phyloP scores from a whole-genome alignment of 2,888 invertebrate genomes.

The Morpho achilles region DNA sequence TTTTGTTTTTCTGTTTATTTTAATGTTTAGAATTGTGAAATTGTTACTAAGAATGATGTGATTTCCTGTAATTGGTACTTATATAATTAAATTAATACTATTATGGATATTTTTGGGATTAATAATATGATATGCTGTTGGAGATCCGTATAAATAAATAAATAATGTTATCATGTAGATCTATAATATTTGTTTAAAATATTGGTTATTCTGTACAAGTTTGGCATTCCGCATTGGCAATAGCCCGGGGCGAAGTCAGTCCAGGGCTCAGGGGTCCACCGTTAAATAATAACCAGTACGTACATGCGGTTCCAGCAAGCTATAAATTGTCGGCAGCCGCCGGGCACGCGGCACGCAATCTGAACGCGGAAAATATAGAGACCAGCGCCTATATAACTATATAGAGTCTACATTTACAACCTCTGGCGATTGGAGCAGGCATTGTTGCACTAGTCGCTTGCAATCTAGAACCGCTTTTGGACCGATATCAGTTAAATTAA shows the following conservation, averaged over 20 bases:
- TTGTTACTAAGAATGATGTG: too few species aligned
- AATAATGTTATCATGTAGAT: background rate
- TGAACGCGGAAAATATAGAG: conserved; percentile 71
- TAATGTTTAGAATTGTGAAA: too few species aligned
- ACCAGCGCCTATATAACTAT: conserved; percentile 34
- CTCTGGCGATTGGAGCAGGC: conserved; percentile 47
- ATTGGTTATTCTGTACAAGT: conserved; percentile 40
- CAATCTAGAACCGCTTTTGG: conserved; percentile 28
- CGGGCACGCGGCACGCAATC: conserved; percentile 75
- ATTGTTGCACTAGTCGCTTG: conserved; percentile 41
- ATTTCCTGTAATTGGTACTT: too few species aligned
- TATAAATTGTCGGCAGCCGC: conserved; percentile 74
- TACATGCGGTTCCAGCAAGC: conserved; percentile 56
- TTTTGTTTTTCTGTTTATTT: too few species aligned
- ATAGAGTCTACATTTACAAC: conserved; percentile 38
- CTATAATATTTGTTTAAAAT: background rate
- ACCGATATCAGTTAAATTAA: conserved; percentile 24
- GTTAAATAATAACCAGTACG: conserved; percentile 68
- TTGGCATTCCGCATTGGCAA: conserved; percentile 49
- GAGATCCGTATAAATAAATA: too few species aligned
- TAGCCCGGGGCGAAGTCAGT: conserved; percentile 58
- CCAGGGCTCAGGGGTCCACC: conserved; percentile 52
- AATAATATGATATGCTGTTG: too few species aligned
- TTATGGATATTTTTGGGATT: too few species aligned
- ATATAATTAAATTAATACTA: too few species aligned